These are phyloP conservation scores for Drosophila ogumai DNA, from an alignment of 1,140 invertebrate genomes.

Conservation along the genomic window DNA sequence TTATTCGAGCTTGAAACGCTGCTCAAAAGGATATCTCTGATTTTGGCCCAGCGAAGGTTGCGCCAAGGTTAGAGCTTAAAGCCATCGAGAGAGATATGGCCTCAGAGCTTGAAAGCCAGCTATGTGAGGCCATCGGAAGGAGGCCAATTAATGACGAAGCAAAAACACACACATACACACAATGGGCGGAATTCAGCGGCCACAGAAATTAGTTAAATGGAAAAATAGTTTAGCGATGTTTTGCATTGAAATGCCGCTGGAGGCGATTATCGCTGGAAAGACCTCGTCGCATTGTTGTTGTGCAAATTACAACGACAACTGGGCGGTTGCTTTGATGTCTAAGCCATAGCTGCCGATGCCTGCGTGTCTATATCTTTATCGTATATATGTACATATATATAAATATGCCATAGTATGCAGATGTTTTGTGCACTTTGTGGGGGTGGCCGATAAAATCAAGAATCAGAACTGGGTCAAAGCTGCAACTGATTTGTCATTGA, in stretches of 20 bases:
- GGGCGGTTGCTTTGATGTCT: slow-evolving; percentile 67
- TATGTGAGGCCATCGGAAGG: slow-evolving; percentile 45
- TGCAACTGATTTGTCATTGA: slow-evolving; percentile 18
- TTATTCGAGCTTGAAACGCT: slow-evolving; percentile 63
- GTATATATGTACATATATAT: neutral
- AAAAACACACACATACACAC: slow-evolving; percentile 37
- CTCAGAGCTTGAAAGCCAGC: slow-evolving; percentile 22
- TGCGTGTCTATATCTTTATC: slow-evolving; percentile 50
- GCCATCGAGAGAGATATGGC: neutral
- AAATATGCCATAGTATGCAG: slow-evolving; percentile 6
- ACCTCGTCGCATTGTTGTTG: slow-evolving; percentile 73
- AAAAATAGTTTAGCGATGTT: slow-evolving; percentile 79
- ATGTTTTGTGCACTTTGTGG: slow-evolving; percentile 20
- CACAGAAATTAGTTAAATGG: slow-evolving; percentile 80
- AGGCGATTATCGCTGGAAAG: slow-evolving; percentile 72
- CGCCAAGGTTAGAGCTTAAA: slow-evolving; percentile 65
- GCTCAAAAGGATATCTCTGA: slow-evolving; percentile 58
- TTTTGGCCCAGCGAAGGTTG: slow-evolving; percentile 55
- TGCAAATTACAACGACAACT: slow-evolving; percentile 60
- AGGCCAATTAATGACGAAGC: slow-evolving; percentile 74
- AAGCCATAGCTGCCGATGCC: slow-evolving; percentile 32
- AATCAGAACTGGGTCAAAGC: slow-evolving; percentile 39
- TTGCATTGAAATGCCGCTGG: slow-evolving; percentile 76
- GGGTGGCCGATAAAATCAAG: slow-evolving; percentile 35
- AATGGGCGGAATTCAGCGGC: slow-evolving; percentile 56